Evolutionary conservation across 2,113 vertebrate genomes (phyloP), one percentile per base, ranked within the genome.

Genomic region (Galeopterus variegatus): DNA sequence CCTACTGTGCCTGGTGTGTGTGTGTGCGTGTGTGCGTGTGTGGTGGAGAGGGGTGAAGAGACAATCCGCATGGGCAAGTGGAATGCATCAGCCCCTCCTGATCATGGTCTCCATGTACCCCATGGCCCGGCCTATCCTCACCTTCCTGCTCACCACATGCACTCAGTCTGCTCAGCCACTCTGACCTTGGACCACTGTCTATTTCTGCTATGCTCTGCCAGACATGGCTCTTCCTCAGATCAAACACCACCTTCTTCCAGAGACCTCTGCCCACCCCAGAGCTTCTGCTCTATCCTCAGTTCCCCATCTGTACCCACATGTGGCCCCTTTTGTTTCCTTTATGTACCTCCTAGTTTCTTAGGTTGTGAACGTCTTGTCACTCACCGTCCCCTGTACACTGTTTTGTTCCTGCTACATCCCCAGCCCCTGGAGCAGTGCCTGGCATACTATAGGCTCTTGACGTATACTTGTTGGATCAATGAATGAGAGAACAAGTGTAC

Each of bases 1-100:
- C n/a, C 54, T 58, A 0, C 28, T 10, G 36, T 3, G 28, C 50
- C 2, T 13, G 24, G 9, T 2, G 36, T 41, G 11, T 0, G 4
- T 12, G 2, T 13, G 36, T 36, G 21, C 50, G n/a, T 1, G 9
- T 24, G 54, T 1, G 1, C 48, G 24, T 36, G 18, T 0, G 19
- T 41, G 41, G 31, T 19, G 33, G 19, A 26, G 14, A 54, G 19
- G 31, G 9, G 4, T 45, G 8, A 45, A 11, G 67, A 21, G 19
- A 19, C 8, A 17, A 24, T 23, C 41, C 28, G 3, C 1, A 23
- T 5, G 64, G 36, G 45, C n/a, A 5, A 10, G 8, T n/a, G 28
- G 36, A 62, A 28, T 3, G 17, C 4, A 17, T 24, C 23, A 48
- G 48, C 8, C n/a, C 12, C 15, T 60, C 23, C 31, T 33, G 4